Conservation (phyloP, 2,888 invertebrate species). For the Sabatieria punctata region DNA sequence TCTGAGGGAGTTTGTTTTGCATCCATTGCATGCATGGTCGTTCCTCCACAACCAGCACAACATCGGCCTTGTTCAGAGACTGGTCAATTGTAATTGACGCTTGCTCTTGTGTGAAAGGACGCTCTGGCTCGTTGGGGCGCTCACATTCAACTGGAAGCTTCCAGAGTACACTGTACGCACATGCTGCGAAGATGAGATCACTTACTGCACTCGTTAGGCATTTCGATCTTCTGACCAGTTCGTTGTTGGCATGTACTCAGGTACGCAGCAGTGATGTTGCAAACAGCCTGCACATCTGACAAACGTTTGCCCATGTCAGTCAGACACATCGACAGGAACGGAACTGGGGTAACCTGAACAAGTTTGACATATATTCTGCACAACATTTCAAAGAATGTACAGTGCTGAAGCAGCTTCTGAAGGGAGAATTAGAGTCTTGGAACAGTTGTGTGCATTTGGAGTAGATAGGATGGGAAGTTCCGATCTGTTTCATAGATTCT, state of each 20-base stretch:
- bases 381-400: too few species aligned
- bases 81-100: too few species aligned
- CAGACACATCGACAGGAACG: slow-evolving; percentile 55
- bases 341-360: slow-evolving; percentile 39
- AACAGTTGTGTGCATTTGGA: neutral
- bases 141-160: too few species aligned
- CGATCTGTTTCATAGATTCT: neutral
- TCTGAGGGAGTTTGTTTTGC: slow-evolving; percentile 2
- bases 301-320: slow-evolving; percentile 40
- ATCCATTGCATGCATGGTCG: slow-evolving; percentile 44
- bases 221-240: too few species aligned
- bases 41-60: slow-evolving; percentile 63
- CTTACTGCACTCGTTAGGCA: too few species aligned
- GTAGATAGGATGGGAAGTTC: neutral
- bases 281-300: slow-evolving; percentile 41
- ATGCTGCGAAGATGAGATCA: too few species aligned
- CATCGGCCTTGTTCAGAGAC: slow-evolving; percentile 59
- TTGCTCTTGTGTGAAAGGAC: too few species aligned
- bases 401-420: slow-evolving; percentile 1
- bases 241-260: slow-evolving; percentile 46
- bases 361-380: too few species aligned
- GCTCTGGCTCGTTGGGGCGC: slow-evolving; percentile 49
- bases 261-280: slow-evolving; percentile 53
- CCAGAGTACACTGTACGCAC: too few species aligned
- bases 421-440: neutral